phyloP scores from a whole-genome alignment of 1,140 invertebrate genomes.

The Paramacrobiotus metropolitanus region DNA sequence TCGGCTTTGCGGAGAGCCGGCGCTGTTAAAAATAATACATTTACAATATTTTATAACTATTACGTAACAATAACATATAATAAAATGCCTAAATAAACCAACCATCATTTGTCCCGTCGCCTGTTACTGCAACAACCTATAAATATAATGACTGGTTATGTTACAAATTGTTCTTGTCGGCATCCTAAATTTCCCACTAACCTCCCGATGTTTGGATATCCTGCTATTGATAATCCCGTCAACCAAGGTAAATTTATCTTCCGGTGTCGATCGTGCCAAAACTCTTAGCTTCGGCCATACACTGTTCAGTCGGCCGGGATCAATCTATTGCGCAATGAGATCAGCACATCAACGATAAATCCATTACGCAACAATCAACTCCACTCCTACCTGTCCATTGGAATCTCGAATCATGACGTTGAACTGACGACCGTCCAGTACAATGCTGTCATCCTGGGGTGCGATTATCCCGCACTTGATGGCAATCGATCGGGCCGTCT shows the following conservation, averaged over 20 bases:
- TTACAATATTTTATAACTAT: neutral
- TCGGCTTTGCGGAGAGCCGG: constrained; percentile 95
- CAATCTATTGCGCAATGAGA: no score
- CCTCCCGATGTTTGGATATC: constrained; percentile 54
- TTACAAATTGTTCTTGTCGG: no score
- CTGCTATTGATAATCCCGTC: constrained; percentile 66
- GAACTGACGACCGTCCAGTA: constrained; percentile 11
- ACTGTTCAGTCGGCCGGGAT: constrained; percentile 49
- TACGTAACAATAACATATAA: constrained; percentile 2
- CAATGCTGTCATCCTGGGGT: constrained; percentile 14
- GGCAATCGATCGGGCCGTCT: constrained; percentile 17
- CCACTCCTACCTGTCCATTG: neutral
- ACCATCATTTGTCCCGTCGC: constrained; percentile 97
- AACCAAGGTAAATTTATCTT: constrained; percentile 63
- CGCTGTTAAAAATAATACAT: no score
- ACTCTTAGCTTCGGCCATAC: constrained; percentile 92
- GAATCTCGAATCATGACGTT: constrained; percentile 9
- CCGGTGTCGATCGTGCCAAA: constrained; percentile 86
- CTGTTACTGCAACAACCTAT: constrained; percentile 98
- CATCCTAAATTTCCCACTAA: no score
- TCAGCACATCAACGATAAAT: no score
- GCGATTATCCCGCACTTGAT: constrained; percentile 7
- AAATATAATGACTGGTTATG: no score
- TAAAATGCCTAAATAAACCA: no score
- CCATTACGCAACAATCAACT: no score